phyloP scores from a whole-genome alignment of 92 coral and sea anemone genomes.

The Virgularia gustaviana region DNA sequence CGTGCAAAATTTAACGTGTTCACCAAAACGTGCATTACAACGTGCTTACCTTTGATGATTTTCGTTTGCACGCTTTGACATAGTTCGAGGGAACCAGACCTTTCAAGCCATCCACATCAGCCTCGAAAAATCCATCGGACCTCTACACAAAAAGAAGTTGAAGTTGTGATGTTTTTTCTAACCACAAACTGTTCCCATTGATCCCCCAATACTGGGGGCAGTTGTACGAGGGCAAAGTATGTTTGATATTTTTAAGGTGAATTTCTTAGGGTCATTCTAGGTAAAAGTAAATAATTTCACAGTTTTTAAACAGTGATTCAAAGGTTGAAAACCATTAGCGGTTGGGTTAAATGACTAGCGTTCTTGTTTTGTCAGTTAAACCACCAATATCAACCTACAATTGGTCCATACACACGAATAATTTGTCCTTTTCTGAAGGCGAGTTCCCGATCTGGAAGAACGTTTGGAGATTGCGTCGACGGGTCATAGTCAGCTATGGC shows the following conservation, averaged over 20 bases:
- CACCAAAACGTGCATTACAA: too few species aligned
- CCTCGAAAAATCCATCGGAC: conserved; percentile 81
- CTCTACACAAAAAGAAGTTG: conserved; percentile 35
- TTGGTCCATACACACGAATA: conserved; percentile 63
- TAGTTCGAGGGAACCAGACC: conserved; percentile 95
- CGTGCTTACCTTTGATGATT: conserved; percentile 32
- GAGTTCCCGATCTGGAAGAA: conserved; percentile 75
- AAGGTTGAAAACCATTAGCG: background rate
- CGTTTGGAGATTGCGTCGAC: conserved; percentile 78
- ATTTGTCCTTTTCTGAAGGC: conserved; percentile 77
- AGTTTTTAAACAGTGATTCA: background rate
- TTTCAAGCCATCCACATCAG: conserved; percentile 66
- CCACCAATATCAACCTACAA: conserved; percentile 44
- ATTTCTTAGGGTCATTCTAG: background rate
- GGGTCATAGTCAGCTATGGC: conserved; percentile 93
- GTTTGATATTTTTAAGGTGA: background rate
- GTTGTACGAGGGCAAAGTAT: background rate
- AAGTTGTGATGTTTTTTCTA: background rate
- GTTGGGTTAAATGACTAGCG: background rate
- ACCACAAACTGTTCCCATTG: background rate
- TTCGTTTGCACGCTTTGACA: conserved; percentile 51
- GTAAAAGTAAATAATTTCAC: background rate
- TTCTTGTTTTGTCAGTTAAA: too few species aligned
- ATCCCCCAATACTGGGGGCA: background rate
- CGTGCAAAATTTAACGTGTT: too few species aligned